Evolutionary conservation across 2,797 vertebrate species (phyloP).

Genomic region (Hydrolagus colliei): DNA sequence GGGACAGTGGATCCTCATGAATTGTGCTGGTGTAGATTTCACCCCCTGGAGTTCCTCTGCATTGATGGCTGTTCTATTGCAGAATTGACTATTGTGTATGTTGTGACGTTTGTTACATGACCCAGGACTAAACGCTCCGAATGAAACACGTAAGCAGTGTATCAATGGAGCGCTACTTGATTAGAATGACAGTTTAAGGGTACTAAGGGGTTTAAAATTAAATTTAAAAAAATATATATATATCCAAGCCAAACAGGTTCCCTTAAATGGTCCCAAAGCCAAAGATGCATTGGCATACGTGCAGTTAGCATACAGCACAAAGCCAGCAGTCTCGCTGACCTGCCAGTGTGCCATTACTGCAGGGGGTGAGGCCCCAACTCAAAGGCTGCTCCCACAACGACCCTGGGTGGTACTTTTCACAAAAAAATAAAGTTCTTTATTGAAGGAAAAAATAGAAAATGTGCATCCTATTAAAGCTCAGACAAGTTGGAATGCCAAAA

Average conservation of each 20-base stretch:
- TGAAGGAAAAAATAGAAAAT: conserved; percentile 3
- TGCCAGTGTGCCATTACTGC: background rate
- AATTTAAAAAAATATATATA: background rate
- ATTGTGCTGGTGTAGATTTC: no score
- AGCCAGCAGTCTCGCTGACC: background rate
- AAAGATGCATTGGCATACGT: conserved; percentile 7
- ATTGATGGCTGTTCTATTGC: background rate
- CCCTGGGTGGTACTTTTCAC: background rate
- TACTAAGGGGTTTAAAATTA: background rate
- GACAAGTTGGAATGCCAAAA: conserved; percentile 2
- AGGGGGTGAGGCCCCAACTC: background rate
- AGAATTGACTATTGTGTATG: background rate
- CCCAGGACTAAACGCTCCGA: background rate
- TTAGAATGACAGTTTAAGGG: background rate
- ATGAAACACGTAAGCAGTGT: background rate
- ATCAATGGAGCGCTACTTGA: background rate
- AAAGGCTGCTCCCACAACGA: conserved; percentile 10
- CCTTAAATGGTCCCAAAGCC: conserved; percentile 13
- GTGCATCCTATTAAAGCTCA: background rate
- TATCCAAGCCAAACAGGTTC: conserved; percentile 16
- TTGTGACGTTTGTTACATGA: background rate
- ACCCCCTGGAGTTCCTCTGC: background rate
- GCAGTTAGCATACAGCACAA: conserved; percentile 10
- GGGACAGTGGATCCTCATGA: no score
- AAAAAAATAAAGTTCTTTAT: background rate